Evolutionary conservation across 1,140 invertebrate genomes (phyloP), one percentile per base, ranked within the genome.

Genomic region (Spodoptera frugiperda): DNA sequence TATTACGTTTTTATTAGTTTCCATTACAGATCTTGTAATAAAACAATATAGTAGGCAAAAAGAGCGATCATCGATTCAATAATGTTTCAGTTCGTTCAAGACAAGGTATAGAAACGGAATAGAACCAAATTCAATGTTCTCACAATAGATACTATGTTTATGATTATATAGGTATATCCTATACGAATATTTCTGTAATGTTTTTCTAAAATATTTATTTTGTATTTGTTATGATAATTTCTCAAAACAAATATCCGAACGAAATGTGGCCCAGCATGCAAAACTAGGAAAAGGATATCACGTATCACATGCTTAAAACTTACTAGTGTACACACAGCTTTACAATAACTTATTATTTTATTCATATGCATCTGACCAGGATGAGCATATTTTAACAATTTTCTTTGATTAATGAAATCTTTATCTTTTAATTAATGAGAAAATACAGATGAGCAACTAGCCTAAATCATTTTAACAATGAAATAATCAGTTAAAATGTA

Each of bases 211-310:
- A 25, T 25, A 25, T 25, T 25, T 25, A 25, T 25, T 25, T 25
- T 25, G 25, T 4, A 25, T 25, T 25, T 3, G 11, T 30, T 14
- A 30, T 61, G 25, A 25, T 11, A 1, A 39, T 4, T 6, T 39
- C 8, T 33, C 6, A n/a, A 0, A 39, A 15, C 17, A 54, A 63
- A 30, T 75, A 78, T 80, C 71, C 65, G 17, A 76, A 75, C 39
- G 12, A n/a, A n/a, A 39, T 14, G 0, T 59, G 49, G 17, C 63
- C 14, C 63, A 67, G 63, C 63, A 48, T 19, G 33, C 5, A 48
- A 67, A 67, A 67, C 14, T 67, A 67, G 63, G 63, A 67, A 67
- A 49, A 15, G 63, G 63, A 67, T 14, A 25, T 21, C 21, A 11
- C 44, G 44, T 49, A 9, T 49, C 17, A 67, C 44, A 6, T n/a